Conservation (phyloP, 2,113 vertebrate species). For the Malurus elegans region DNA sequence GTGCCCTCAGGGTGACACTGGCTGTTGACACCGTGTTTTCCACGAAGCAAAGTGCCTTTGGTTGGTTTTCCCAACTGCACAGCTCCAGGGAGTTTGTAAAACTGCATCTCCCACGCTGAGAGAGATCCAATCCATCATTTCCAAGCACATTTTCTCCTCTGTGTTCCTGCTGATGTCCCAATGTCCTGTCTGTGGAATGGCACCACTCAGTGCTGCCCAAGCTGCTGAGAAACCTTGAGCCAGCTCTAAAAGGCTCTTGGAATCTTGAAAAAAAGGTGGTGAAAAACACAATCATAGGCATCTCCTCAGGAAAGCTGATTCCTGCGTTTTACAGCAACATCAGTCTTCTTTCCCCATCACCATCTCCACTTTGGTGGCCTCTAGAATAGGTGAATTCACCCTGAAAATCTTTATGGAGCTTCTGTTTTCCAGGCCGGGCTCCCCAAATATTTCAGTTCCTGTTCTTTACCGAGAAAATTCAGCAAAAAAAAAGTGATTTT, state of each 20-base stretch:
- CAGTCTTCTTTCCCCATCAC: background rate
- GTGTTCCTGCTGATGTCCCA: background rate
- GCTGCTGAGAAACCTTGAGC: background rate
- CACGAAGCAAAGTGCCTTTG: background rate
- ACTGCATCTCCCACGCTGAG: background rate
- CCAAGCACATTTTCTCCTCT: rapidly evolving
- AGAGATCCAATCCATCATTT: background rate
- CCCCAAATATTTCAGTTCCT: background rate
- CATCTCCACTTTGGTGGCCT: background rate
- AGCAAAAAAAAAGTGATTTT: background rate
- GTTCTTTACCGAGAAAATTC: background rate
- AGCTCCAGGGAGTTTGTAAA: background rate
- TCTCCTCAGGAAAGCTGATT: background rate
- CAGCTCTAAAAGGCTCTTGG: background rate
- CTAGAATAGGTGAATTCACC: background rate
- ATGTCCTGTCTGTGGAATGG: too few species aligned
- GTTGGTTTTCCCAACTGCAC: background rate
- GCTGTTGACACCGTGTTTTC: background rate
- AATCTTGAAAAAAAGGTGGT: background rate
- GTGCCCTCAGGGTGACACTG: background rate
- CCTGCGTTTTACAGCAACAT: background rate
- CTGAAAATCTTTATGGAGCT: background rate
- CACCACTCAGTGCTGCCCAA: background rate
- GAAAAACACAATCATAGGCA: background rate
- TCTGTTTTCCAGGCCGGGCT: background rate